Evolutionary conservation across 2,113 vertebrate genomes (phyloP).

Genomic region (Sporophila hypoxantha): DNA sequence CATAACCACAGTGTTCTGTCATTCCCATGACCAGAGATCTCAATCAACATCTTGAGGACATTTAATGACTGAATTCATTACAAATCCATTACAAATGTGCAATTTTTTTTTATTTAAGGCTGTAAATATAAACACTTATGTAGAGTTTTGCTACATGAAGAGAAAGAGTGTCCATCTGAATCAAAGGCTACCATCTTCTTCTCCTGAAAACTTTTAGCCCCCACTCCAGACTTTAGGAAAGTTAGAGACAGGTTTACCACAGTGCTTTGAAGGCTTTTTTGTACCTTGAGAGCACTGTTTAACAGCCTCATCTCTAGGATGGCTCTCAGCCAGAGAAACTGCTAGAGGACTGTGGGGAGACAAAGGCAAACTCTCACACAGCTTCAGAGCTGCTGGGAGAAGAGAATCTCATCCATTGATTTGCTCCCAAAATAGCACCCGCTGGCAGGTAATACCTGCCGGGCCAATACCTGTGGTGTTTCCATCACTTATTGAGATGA

Average conservation of each 20-base stretch:
- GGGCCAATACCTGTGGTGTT: constrained; percentile 39
- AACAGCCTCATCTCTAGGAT: not conserved
- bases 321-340: not conserved
- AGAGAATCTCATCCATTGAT: constrained; percentile 12
- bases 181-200: not conserved
- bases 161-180: not conserved
- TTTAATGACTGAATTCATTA: not conserved
- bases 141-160: not conserved
- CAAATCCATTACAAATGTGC: not conserved
- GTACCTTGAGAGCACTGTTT: not conserved
- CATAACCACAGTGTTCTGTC: not conserved
- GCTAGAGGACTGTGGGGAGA: not conserved
- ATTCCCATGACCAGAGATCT: not conserved
- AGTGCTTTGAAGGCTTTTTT: not conserved
- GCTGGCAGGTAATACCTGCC: constrained; percentile 44
- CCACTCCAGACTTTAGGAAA: not conserved
- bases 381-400: not conserved
- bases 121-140: not conserved
- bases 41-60: not conserved
- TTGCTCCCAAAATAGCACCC: constrained; percentile 22
- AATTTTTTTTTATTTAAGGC: not conserved
- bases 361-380: not conserved
- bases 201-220: not conserved
- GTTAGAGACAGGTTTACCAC: not conserved
- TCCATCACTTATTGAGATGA: not conserved